These are phyloP conservation scores for Neotoma lepida DNA, from an alignment of 2,113 vertebrate genomes.

Conservation along the genomic window DNA sequence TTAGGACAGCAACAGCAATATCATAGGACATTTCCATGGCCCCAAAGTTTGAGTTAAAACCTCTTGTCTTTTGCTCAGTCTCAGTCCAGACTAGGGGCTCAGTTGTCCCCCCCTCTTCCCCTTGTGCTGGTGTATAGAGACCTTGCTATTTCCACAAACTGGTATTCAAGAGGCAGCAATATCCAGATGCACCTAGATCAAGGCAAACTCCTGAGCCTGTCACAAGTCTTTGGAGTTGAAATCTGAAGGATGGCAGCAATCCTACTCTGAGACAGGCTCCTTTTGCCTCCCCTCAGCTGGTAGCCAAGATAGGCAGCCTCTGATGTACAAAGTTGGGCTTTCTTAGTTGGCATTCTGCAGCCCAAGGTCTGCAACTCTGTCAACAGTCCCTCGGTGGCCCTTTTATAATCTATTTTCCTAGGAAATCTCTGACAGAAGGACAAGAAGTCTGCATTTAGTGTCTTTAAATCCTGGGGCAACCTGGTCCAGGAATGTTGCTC, in stretches of 20 bases:
- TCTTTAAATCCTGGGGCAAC: neutral
- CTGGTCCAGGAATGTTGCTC: neutral
- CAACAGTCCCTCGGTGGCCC: neutral
- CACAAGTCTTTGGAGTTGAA: neutral
- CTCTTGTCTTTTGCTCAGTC: neutral
- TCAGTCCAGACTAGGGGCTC: neutral
- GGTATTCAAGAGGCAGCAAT: neutral
- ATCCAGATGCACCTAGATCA: neutral
- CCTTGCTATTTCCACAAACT: neutral
- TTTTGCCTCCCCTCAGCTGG: neutral
- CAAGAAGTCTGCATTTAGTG: neutral
- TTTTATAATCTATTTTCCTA: neutral
- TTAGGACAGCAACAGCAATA: neutral
- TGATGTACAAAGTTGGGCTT: neutral
- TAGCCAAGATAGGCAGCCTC: neutral
- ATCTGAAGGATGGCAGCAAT: neutral
- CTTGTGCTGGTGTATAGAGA: neutral
- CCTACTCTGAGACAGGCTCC: neutral
- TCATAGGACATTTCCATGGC: neutral
- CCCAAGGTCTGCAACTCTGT: neutral
- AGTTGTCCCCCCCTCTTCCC: neutral
- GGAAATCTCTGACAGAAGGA: neutral
- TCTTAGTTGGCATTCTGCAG: neutral
- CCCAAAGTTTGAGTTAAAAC: neutral
- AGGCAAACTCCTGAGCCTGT: neutral